A percentile compares a stretch with the other conserved stretches of the same genome.
Conservation (phyloP, 2,113 vertebrate genomes). For the Nothobranchius furzeri region DNA sequence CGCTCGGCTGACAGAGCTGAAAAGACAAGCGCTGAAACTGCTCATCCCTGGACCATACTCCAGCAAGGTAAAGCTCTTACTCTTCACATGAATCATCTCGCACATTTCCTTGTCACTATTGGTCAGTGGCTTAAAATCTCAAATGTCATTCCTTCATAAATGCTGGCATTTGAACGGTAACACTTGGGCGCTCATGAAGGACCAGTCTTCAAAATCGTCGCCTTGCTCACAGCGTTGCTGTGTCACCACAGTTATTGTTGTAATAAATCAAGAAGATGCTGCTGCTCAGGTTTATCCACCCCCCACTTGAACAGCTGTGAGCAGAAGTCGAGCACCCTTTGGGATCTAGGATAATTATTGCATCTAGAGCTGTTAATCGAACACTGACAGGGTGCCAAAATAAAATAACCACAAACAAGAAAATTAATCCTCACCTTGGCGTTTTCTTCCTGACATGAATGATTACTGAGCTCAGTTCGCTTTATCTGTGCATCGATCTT, state of each 20-base stretch:
- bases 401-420: constrained; percentile 17
- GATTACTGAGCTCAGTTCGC: constrained; percentile 28
- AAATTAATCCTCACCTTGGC: constrained; percentile 19
- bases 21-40: constrained; percentile 92
- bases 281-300: constrained; percentile 18
- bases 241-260: constrained; percentile 61
- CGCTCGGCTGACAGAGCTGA: constrained; percentile 91
- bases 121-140: constrained; percentile 6
- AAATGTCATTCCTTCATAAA: constrained; percentile 45
- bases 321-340: constrained; percentile 30
- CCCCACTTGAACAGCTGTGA: constrained; percentile 39
- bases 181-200: constrained; percentile 45
- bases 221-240: constrained; percentile 37
- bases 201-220: constrained; percentile 37
- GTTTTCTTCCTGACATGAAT: constrained; percentile 16
- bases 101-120: neutral
- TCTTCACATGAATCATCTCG: neutral
- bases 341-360: constrained; percentile 40
- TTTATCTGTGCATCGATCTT: constrained; percentile 22
- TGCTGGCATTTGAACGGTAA: constrained; percentile 49
- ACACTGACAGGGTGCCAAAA: constrained; percentile 19
- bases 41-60: constrained; percentile 91
- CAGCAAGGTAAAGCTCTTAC: constrained; percentile 83
- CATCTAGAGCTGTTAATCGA: constrained; percentile 43
- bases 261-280: constrained; percentile 57